phyloP scores from a whole-genome alignment of 2,888 invertebrate genomes.

The Eurytoma californica region DNA sequence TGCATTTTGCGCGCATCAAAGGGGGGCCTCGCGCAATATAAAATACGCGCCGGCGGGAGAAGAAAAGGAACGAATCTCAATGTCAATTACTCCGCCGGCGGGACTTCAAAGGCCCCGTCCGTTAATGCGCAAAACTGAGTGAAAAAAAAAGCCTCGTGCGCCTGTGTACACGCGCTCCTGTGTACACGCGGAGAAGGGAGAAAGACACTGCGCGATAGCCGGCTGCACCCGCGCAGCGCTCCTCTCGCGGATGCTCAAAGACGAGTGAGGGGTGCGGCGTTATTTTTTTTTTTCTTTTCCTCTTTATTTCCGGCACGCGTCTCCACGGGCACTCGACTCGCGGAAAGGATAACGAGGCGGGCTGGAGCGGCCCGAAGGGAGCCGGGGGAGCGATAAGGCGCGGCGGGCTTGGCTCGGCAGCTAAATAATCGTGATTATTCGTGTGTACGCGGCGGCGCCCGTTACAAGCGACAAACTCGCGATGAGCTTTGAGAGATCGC shows the following conservation, averaged over 20 bases:
- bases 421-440: background rate
- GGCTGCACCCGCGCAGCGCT: background rate
- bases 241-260: background rate
- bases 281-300: background rate
- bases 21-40: too few relatives aligned
- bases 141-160: background rate
- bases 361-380: background rate
- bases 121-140: conserved; percentile 1
- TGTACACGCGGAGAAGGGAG: background rate
- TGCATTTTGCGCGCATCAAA: background rate
- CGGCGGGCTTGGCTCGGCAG: too few relatives aligned
- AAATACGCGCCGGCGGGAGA: background rate
- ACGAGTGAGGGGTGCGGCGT: background rate
- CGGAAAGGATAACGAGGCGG: background rate
- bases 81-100: conserved; percentile 18
- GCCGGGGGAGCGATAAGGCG: background rate
- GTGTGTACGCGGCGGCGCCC: background rate
- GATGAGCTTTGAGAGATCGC: background rate
- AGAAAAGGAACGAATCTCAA: background rate
- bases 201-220: background rate
- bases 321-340: background rate
- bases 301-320: background rate
- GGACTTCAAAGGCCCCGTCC: conserved; percentile 4
- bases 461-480: background rate
- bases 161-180: background rate